Evolutionary conservation across 2,797 vertebrate genomes (phyloP), one percentile per base, ranked within the genome.

Genomic region (Lagocephalus sceleratus): DNA sequence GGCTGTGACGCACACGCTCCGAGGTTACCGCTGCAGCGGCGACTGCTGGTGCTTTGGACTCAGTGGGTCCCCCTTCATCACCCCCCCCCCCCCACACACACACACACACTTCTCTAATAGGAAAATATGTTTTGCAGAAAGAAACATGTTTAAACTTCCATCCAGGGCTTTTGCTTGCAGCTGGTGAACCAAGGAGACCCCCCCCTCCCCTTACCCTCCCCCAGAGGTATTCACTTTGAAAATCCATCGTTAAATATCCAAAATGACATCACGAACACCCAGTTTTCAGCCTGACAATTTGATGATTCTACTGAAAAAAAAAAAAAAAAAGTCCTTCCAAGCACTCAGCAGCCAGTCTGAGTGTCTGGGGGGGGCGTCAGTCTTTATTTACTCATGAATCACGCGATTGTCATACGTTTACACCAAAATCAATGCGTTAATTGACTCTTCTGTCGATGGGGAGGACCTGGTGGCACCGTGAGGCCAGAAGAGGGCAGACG

Each of bases 41-140:
- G 79, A 90, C 89, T 89, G 86, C 47, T 81, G 85, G 86, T 82
- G 77, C 75, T 80, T 87, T 78, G 65, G 70, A 86, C 82, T 90
- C 54, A 20, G 10, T 54, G 60, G 58, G 42, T n/a, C n/a, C 16
- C 21, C 20, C 20, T 51, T 39, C 60, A 26, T 6, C 25, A 50
- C 43, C n/a, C 17, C 50, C 23, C 47, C 61, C 46, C 1, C 39
- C 9, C 26, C 26, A n/a, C n/a, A n/a, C n/a, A n/a, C 26, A 29
- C 32, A 10, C 32, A 1, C 11, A 35, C 32, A 4, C 51, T 75
- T 60, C 60, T 83, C 68, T 84, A 83, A 88, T 73, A 63, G 68
- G 49, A 63, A 78, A 73, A 84, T 85, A 76, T 86, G 84, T 87
- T 90, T 88, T 76, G 78, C 80, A 89, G 89, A 88, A 88, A 79